Base-by-base conservation (phyloP, 2,113 vertebrate species). In the Ictalurus punctatus region DNA sequence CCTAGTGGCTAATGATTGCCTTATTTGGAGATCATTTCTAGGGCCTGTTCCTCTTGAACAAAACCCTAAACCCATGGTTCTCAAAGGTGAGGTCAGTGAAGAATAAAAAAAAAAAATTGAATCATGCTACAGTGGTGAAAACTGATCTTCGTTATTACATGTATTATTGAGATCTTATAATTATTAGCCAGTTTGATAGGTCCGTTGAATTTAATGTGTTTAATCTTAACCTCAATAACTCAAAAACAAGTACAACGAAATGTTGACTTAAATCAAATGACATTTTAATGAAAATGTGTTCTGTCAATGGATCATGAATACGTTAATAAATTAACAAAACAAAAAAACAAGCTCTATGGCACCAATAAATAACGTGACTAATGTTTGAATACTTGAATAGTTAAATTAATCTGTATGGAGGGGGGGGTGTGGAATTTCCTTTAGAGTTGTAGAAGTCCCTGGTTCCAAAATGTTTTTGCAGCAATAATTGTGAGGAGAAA, bases 1-100 rank as follows among this genome's bases (percentile, higher is more conserved):
- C 93, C 95, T 95, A 94, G 92, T 91, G 94, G 91, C 73, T 88
- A 63, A 69, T 17, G 86, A 2, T 25, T 85, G 91, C 23, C 13
- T 74, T 59, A 71, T 58, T 73, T 69, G 10, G 23, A 40, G 23
- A 52, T 44, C 19, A 34, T 48, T 23, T 25, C 17, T 10, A 21
- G 34, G 71, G 1, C 17, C 71, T 74, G 8, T 48, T 48, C 44
- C 7, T 78, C 21, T 2, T 78, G 74, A 78, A 78, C 74, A 48
- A 44, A 17, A 40, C 71, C 48, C 2, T 44, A 84, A 14, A 30
- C 1, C 1, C 9, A n/a, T 73, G 54, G 9, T 27, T 61, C 21
- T 16, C 17, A 76, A 16, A 37, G 6, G 2, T 56, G 52, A 56
- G 52, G 52, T 80, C 78, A 80, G 14, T 56, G n/a, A 80, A 1